Base-by-base conservation (phyloP, 2,113 vertebrate genomes). In the Pitta sordida region DNA sequence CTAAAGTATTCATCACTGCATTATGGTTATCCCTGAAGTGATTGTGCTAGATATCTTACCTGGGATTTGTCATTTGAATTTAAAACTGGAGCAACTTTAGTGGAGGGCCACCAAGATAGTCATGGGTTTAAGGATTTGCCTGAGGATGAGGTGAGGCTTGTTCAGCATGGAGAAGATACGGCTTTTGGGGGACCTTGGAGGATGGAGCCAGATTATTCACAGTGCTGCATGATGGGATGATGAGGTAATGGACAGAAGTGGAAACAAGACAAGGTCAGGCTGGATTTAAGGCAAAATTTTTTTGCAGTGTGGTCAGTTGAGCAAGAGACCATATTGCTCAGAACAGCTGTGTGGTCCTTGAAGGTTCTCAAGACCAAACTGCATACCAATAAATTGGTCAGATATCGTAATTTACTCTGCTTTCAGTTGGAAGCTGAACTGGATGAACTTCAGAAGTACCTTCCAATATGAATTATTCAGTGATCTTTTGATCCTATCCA, bases 161-260 rank as follows among this genome's bases (percentile, higher is more conserved):
- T 30, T 67, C 68, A 69, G 5, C 34, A 21, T 24, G 39, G 23
- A 75, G 30, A 63, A 81, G 13, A 39, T 43, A 23, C 0, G 5
- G 18, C 12, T 88, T 78, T 83, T 46, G 43, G 10, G n/a, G 6
- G 9, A 16, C 44, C 7, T 58, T 55, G 8, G 76, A 83, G 37
- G 32, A 71, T 68, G 55, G 13, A 84, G 13, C 21, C 39, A 48
- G n/a, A 27, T 59, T 90, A 8, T 59, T 83, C 46, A 59, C 3
- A 7, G n/a, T 34, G 58, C 19, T 92, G 24, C 0, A 0, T 23
- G 34, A 21, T 48, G 13, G 14, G 20, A 65, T 17, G 37, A 49
- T 30, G 53, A 44, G 14, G 41, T 32, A 68, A 55, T 1, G 2
- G 29, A 7, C 20, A 71, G 65, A 91, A 74, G 19, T 11, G 81